Evolutionary conservation across 2,888 invertebrate species (phyloP).

Genomic region (Hirtodrosophila trivittata): DNA sequence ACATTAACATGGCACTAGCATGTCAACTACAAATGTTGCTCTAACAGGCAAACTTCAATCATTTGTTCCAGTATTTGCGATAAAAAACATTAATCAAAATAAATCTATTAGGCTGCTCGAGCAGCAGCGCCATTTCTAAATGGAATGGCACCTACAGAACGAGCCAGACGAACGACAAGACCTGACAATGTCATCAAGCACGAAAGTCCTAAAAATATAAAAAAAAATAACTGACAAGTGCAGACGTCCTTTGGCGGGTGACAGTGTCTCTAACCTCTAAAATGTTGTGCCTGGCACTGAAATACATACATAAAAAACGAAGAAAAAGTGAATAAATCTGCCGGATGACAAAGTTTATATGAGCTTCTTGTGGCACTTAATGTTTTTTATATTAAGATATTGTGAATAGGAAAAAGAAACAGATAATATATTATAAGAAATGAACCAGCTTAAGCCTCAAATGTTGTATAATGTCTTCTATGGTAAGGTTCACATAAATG

Average conservation of each 20-base stretch:
- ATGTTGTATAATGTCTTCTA: too few species aligned
- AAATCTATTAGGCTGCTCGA: conserved; percentile 51
- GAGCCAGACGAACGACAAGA: conserved; percentile 46
- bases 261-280: too few species aligned
- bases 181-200: conserved; percentile 29
- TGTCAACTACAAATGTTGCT: conserved; percentile 59
- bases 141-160: conserved; percentile 28
- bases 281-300: conserved; percentile 27
- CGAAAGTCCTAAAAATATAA: conserved; percentile 14
- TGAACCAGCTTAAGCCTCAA: background rate
- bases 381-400: too few species aligned
- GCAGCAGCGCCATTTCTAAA: conserved; percentile 3
- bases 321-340: conserved; percentile 1
- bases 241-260: conserved; percentile 20
- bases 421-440: too few species aligned
- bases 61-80: conserved; percentile 43
- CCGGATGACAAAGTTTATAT: too few species aligned
- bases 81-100: conserved; percentile 64
- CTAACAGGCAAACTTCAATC: conserved; percentile 56
- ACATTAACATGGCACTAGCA: conserved; percentile 38
- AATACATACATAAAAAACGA: conserved; percentile 4
- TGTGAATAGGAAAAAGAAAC: too few species aligned
- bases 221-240: conserved; percentile 14
- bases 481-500: too few species aligned
- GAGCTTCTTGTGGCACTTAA: too few species aligned